Evolutionary conservation across 2,113 vertebrate genomes (phyloP).

Genomic region (Callaeas wilsoni): DNA sequence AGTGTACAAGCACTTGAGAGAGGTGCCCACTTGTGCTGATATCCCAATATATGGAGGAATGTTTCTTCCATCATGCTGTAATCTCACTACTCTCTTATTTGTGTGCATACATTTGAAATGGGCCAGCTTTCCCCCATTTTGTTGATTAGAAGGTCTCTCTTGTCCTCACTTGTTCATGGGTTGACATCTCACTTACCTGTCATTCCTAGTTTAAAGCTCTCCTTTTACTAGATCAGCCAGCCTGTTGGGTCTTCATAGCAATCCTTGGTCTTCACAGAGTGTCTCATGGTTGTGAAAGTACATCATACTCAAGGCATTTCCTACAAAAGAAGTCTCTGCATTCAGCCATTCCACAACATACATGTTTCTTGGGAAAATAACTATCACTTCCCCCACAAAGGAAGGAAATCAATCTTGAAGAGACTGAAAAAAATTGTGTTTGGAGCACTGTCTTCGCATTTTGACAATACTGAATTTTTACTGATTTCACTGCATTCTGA

Average conservation of each 20-base stretch:
- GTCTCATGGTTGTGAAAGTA: not conserved
- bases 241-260: not conserved
- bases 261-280: not conserved
- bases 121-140: not conserved
- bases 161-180: not conserved
- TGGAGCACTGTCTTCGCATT: conserved; percentile 79
- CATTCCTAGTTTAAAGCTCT: not conserved
- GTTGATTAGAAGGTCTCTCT: not conserved
- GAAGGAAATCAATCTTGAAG: not conserved
- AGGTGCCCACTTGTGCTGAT: not conserved
- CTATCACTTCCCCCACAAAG: not conserved
- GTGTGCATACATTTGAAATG: not conserved
- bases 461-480: conserved; percentile 79
- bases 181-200: not conserved
- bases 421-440: not conserved
- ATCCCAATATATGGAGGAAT: not conserved
- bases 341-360: not conserved
- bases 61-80: not conserved
- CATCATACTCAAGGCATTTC: not conserved
- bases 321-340: not conserved
- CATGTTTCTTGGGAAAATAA: not conserved
- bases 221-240: not conserved
- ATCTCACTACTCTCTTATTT: not conserved
- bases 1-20: not conserved
- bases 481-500: conserved; percentile 83